These are phyloP conservation scores for Linnaemya tessellans DNA, from an alignment of 2,888 invertebrate genomes.

Conservation along the genomic window DNA sequence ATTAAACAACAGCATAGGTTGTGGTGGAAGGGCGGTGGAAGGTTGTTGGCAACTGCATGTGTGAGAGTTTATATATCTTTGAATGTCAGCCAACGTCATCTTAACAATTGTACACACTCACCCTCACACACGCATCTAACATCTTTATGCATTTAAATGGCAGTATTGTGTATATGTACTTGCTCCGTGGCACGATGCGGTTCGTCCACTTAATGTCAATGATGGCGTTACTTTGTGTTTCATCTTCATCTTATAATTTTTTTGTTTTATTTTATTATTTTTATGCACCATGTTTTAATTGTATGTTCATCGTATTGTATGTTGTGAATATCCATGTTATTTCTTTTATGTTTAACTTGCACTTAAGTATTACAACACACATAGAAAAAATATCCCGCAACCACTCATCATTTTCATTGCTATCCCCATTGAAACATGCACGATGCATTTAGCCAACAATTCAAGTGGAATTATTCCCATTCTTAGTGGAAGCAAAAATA, in stretches of 20 bases:
- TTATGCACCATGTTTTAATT: slow-evolving; percentile 40
- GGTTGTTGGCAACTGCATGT: slow-evolving; percentile 37
- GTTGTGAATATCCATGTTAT: slow-evolving; percentile 59
- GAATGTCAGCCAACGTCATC: slow-evolving; percentile 73
- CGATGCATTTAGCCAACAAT: slow-evolving; percentile 45
- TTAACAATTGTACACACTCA: slow-evolving; percentile 52
- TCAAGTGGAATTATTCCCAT: slow-evolving; percentile 43
- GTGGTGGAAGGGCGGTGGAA: slow-evolving; percentile 32
- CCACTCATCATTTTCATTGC: slow-evolving; percentile 42
- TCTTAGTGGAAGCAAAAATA: slow-evolving; percentile 4
- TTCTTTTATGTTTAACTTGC: slow-evolving; percentile 70
- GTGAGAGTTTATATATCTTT: slow-evolving; percentile 43
- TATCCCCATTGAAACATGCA: slow-evolving; percentile 34
- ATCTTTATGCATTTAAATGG: slow-evolving; percentile 14
- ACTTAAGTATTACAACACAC: slow-evolving; percentile 60
- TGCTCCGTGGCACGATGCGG: slow-evolving; percentile 39
- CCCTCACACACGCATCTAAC: slow-evolving; percentile 15
- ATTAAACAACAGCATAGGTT: background rate
- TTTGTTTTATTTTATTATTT: slow-evolving; percentile 58
- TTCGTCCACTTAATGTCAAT: slow-evolving; percentile 71
- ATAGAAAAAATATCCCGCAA: slow-evolving; percentile 48
- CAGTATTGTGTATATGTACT: background rate
- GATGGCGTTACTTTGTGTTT: slow-evolving; percentile 64
- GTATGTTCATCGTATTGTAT: slow-evolving; percentile 7
- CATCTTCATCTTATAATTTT: slow-evolving; percentile 51